These are phyloP conservation scores for Notodonta dromedarius DNA, from an alignment of 2,888 invertebrate species.

Conservation along the genomic window DNA sequence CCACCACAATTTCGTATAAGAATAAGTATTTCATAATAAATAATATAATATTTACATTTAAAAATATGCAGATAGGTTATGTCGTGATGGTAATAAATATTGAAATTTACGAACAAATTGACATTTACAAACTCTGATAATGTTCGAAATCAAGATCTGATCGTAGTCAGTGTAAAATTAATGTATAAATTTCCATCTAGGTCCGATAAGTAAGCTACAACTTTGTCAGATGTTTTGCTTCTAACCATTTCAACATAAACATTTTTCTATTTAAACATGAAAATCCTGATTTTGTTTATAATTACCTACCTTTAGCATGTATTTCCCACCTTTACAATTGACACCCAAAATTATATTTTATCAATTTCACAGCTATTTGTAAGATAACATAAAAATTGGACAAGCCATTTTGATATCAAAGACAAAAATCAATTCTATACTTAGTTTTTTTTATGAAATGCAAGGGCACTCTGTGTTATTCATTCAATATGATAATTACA, in stretches of 20 bases:
- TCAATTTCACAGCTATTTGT: too few relatives aligned
- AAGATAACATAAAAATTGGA: too few relatives aligned
- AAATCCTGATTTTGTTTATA: too few relatives aligned
- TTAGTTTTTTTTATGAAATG: constrained; percentile 25
- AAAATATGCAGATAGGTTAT: not conserved
- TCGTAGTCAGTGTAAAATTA: not conserved
- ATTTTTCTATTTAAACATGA: too few relatives aligned
- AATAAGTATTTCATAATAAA: not conserved
- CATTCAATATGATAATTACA: constrained; percentile 74
- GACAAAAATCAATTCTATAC: too few relatives aligned
- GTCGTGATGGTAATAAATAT: not conserved
- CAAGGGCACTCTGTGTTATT: constrained; percentile 83
- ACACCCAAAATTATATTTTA: too few relatives aligned
- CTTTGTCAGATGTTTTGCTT: too few relatives aligned
- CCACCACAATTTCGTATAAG: not conserved
- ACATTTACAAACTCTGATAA: not conserved
- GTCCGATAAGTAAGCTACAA: too few relatives aligned
- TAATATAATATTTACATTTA: not conserved
- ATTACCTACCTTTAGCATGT: too few relatives aligned
- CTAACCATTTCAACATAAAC: too few relatives aligned
- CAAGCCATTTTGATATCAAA: too few relatives aligned
- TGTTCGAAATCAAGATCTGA: not conserved
- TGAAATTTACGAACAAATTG: not conserved
- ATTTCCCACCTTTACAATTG: too few relatives aligned
- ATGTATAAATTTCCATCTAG: not conserved